Conservation (phyloP, 2,888 invertebrate genomes). For the Pollenia angustigena region DNA sequence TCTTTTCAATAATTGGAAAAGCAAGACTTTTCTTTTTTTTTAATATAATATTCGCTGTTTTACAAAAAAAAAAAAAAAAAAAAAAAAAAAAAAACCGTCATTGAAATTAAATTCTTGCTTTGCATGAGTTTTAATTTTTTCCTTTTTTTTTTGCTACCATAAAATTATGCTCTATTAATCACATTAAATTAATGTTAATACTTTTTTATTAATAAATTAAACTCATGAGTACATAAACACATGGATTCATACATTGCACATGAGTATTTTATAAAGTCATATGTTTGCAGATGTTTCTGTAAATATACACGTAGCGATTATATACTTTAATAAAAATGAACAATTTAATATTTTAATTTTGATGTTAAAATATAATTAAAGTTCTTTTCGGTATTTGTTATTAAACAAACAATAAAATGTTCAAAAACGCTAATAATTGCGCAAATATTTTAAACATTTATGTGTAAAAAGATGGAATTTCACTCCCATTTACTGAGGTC, state of each 20-base stretch:
- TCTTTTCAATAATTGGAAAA: too few relatives aligned
- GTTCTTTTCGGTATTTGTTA: neutral
- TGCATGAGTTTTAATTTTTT: neutral
- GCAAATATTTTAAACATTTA: too few relatives aligned
- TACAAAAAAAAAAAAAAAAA: too few relatives aligned
- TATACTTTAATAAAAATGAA: slow-evolving; percentile 1
- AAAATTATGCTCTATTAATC: slow-evolving; percentile 43
- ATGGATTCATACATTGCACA: neutral
- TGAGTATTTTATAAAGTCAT: neutral
- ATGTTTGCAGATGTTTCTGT: neutral
- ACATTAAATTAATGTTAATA: slow-evolving; percentile 35
- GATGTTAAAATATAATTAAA: neutral
- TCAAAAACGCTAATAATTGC: too few relatives aligned
- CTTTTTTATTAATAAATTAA: slow-evolving; percentile 22
- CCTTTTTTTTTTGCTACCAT: neutral
- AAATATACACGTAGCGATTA: neutral
- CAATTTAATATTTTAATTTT: slow-evolving; percentile 10
- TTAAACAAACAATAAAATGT: neutral
- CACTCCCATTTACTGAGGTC: too few relatives aligned
- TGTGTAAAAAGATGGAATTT: too few relatives aligned
- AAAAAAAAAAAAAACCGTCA: too few relatives aligned
- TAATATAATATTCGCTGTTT: too few relatives aligned
- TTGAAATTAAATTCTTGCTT: neutral
- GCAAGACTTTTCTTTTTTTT: too few relatives aligned
- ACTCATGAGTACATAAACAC: too few relatives aligned